Evolutionary conservation across 2,797 vertebrate species (phyloP), one percentile per base, ranked within the genome.

Genomic region (Eleutherodactylus coqui): DNA sequence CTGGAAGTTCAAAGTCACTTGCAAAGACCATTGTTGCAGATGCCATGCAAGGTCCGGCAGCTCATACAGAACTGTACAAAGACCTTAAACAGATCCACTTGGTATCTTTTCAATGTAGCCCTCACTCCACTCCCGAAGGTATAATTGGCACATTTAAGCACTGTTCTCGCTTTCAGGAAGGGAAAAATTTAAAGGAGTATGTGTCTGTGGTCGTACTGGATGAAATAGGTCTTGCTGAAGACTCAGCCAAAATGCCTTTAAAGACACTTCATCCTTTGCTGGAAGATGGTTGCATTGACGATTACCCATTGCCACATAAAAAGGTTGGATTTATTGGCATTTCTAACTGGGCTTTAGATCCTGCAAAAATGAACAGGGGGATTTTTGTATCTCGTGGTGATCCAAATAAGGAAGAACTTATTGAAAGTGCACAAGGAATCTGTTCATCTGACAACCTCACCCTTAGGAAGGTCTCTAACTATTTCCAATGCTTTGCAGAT

Each of bases 281-380:
- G 85, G 98, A 99, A 84, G 97, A 99, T 2, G 98, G 98, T 0
- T 99, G 98, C 91, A 96, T 99, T 81, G 98, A 99, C 0, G 97
- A 99, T 19, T 92, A 95, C 24, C 96, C 96, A 0, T 92, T 96
- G 62, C 96, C 97, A 19, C 96, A 99, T 93, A 98, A 96, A 87
- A 98, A 98, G 79, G 98, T 99, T 29, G 98, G 97, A 87, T 99
- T 99, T 80, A 92, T 99, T 0, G 98, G 98, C 0, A 99, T 99
- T 88, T 99, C 98, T 79, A 99, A 99, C 91, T 99, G 98, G 98
- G 97, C 98, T 1, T 92, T 99, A 87, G 98, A 99, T 89, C 98
- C 98, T 0, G 98, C 98, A 89, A 99, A 99, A 87, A 99, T 99
- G 98, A 99, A 99, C 92, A 92, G 98, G 88, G 98, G 98, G 24